Base-by-base conservation (phyloP, 2,888 invertebrate genomes). In the Zaprionus obscuricornis region DNA sequence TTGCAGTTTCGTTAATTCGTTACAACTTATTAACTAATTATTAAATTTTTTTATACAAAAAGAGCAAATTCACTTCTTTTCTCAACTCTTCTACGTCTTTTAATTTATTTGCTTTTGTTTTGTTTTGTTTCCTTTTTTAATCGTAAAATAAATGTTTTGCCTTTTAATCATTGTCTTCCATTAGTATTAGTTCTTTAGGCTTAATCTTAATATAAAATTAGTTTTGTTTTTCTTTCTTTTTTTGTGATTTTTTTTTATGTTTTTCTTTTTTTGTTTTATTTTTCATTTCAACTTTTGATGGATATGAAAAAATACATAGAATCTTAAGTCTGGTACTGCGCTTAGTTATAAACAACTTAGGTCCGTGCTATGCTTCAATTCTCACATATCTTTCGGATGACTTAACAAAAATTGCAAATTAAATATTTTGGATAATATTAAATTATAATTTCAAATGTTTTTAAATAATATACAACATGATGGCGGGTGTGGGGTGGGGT, bases 381-480 rank as follows among this genome's bases (percentile, higher is more conserved):
- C 63, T 65, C 72, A 69, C 40, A 24, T 65, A 59, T 16, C 42
- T 37, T 40, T 42, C 59, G 54, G 62, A 66, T 81, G 77, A 52
- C 77, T 74, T 81, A 84, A 77, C 85, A 68, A 74, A n/a, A 64
- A 84, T 84, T 69, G 81, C 70, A 70, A 70, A 70, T 66, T 60
- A 69, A 45, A 62, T 62, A 26, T 59, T 8, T 37, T n/a, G n/a
- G n/a, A n/a, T n/a, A n/a, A 49, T 34, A 37, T 34, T n/a, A 4
- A 10, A 16, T 8, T 50, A 3, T 11, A 8, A 8, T 43, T n/a
- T 14, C n/a, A n/a, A n/a, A n/a, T 18, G 27, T 39, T n/a, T n/a
- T 52, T 55, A 49, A 67, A 72, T 63, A 70, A 70, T 67, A 63
- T 67, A 63, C 68, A 72, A 71, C 69, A 66, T 66, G 5, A 1